Conservation (phyloP, 2,113 vertebrate genomes). For the Procavia capensis region DNA sequence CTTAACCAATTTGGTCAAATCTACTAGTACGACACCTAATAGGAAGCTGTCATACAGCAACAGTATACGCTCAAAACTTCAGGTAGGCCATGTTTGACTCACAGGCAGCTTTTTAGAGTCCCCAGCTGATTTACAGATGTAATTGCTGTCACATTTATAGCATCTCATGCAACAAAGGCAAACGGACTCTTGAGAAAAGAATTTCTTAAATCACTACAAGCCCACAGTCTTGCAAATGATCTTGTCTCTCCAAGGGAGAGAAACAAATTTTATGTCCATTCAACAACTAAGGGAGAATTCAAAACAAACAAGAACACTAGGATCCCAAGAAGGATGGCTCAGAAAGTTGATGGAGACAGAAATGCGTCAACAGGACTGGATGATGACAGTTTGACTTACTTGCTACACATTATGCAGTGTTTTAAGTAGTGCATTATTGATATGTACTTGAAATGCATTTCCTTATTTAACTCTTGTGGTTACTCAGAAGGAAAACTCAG, state of each 20-base stretch:
- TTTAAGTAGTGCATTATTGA: too few species aligned
- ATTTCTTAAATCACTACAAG: neutral
- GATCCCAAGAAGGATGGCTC: neutral
- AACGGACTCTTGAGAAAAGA: neutral
- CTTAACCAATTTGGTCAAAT: neutral
- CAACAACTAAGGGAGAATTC: neutral
- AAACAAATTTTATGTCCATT: neutral
- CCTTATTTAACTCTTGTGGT: neutral
- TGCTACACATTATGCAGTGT: neutral
- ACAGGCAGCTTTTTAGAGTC: neutral
- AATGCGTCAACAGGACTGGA: neutral
- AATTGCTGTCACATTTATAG: neutral
- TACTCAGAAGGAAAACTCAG: neutral
- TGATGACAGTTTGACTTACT: neutral
- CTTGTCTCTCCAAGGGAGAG: neutral
- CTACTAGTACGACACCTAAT: neutral
- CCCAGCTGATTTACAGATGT: neutral
- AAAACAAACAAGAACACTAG: neutral
- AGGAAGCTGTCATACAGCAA: neutral
- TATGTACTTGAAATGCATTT: neutral
- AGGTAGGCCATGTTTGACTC: neutral
- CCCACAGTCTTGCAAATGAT: neutral
- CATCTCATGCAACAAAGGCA: neutral
- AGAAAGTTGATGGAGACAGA: neutral
- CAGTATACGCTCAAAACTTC: neutral